phyloP scores from a whole-genome alignment of 2,888 invertebrate species.

The Crioceris asparagi region DNA sequence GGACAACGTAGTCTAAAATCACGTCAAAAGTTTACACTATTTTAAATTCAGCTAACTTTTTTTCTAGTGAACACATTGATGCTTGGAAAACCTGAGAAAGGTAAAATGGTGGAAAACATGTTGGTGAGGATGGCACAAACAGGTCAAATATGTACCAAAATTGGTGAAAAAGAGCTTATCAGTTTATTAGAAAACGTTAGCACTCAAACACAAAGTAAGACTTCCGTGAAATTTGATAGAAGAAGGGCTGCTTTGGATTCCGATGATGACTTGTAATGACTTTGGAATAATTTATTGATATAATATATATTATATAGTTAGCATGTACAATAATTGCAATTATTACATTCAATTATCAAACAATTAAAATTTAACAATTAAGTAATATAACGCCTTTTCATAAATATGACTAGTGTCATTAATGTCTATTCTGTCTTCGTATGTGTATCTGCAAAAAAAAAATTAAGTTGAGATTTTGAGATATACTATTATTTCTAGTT shows the following conservation, averaged over 20 bases:
- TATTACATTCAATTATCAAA: no score
- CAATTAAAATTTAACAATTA: no score
- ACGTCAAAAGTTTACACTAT: neutral
- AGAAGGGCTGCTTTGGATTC: constrained; percentile 81
- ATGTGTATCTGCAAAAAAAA: no score
- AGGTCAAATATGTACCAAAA: constrained; percentile 76
- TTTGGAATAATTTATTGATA: no score
- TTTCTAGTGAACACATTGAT: constrained; percentile 84
- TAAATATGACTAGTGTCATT: no score
- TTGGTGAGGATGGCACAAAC: constrained; percentile 87
- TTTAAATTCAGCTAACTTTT: constrained; percentile 4
- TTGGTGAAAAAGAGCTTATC: constrained; percentile 78
- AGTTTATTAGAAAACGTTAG: constrained; percentile 77
- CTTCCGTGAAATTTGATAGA: constrained; percentile 83
- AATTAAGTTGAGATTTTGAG: no score
- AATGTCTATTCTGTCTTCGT: no score
- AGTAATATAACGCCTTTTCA: no score
- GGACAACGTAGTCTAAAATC: neutral
- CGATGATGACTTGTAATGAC: constrained; percentile 74
- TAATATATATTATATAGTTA: no score
- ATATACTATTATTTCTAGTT: no score
- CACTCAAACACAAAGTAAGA: constrained; percentile 62
- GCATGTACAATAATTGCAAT: no score
- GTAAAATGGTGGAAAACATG: constrained; percentile 87
- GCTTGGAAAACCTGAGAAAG: constrained; percentile 93